Evolutionary conservation across 2,113 vertebrate species (phyloP).

Genomic region (Myocastor coypus): DNA sequence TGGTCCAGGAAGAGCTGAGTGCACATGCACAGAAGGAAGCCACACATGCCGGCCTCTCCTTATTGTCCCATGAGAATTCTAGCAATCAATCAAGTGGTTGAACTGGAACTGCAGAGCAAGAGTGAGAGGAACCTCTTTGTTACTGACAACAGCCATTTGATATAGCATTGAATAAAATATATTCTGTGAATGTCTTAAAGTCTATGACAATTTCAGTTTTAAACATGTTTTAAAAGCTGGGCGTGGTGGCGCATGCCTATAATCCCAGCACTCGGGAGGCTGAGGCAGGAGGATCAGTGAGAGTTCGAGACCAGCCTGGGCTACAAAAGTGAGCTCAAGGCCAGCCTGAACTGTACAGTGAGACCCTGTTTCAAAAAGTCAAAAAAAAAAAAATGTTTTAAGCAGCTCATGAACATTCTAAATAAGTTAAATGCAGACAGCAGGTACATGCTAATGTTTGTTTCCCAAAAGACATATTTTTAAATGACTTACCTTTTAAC

Average conservation of each 20-base stretch:
- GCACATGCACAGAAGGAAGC: neutral
- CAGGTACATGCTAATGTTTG: neutral
- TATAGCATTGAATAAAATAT: slow-evolving; percentile 70
- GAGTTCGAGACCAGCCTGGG: no score
- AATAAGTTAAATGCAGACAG: neutral
- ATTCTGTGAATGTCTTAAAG: neutral
- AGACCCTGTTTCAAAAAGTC: no score
- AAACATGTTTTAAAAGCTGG: neutral
- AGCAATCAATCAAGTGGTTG: neutral
- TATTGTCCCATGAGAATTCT: neutral
- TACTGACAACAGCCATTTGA: slow-evolving; percentile 69
- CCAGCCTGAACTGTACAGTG: no score
- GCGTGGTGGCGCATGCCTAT: no score
- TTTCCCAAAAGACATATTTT: slow-evolving; percentile 34
- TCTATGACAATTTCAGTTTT: neutral
- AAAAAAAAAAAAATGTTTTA: neutral
- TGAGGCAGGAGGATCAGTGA: no score
- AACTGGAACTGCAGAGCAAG: neutral
- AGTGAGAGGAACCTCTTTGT: neutral
- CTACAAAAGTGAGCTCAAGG: no score
- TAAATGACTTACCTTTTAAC: neutral
- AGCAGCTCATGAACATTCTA: neutral
- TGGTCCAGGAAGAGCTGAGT: neutral
- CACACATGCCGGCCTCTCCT: neutral
- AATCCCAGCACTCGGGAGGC: no score